Evolutionary conservation across 1,140 invertebrate genomes (phyloP).

Genomic region (Tetragnatha versicolor): DNA sequence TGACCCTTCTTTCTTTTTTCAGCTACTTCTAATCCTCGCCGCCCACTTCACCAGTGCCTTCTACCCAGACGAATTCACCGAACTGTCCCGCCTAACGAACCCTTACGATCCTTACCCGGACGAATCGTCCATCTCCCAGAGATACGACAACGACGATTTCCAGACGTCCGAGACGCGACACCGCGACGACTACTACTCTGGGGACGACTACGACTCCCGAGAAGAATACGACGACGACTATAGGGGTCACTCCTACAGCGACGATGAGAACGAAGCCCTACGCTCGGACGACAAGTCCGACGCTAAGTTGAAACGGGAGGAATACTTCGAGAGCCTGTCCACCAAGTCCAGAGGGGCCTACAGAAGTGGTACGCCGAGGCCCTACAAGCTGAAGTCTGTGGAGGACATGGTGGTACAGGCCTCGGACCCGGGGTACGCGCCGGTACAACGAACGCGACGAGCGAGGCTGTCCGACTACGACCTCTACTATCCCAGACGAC

Average conservation of each 20-base stretch:
- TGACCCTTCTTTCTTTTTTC: too few species aligned
- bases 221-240: not conserved
- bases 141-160: not conserved
- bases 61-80: not conserved
- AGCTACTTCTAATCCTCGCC: not conserved
- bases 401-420: not conserved
- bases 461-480: slow-evolving; percentile 9
- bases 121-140: not conserved
- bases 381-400: not conserved
- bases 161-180: not conserved
- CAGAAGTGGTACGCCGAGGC: not conserved
- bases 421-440: not conserved
- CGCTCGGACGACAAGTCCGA: not conserved
- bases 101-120: not conserved
- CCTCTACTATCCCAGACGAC: not conserved
- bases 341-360: not conserved
- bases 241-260: not conserved
- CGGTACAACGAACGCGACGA: not conserved
- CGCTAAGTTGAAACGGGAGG: slow-evolving; percentile 1
- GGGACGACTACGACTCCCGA: not conserved
- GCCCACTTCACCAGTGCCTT: not conserved
- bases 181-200: not conserved
- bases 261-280: slow-evolving; percentile 14
- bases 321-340: slow-evolving; percentile 9
- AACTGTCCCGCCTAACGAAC: not conserved